A percentile compares a stretch with the other conserved stretches of the same genome.
Evolutionary conservation across 2,888 invertebrate species (phyloP).

Genomic region (Congeria kusceri): DNA sequence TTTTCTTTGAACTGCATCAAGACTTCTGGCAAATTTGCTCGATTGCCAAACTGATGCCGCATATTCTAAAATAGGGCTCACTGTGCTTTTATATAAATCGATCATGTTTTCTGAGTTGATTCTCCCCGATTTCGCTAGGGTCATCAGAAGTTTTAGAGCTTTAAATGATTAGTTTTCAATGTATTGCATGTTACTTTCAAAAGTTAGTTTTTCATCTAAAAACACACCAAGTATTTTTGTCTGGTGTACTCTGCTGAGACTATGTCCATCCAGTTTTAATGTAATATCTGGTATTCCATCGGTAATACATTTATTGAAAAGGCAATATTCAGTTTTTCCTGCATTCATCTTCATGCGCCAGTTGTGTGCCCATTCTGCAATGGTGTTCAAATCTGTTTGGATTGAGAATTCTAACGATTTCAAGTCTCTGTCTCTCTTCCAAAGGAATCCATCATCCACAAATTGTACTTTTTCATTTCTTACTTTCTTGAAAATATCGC

Average conservation of each 20-base stretch:
- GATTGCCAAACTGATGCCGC: conserved; percentile 26
- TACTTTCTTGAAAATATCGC: conserved; percentile 13
- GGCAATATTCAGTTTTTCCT: conserved; percentile 22
- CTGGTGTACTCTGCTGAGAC: not conserved
- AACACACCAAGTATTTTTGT: conserved; percentile 21
- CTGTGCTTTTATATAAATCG: conserved; percentile 4
- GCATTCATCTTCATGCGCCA: conserved; percentile 33
- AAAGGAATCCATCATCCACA: conserved; percentile 40
- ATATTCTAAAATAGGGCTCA: conserved; percentile 31
- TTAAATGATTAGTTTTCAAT: conserved; percentile 12
- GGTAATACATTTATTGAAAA: not conserved
- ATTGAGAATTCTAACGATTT: not conserved
- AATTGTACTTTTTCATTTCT: conserved; percentile 18
- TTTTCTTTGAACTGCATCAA: conserved; percentile 26
- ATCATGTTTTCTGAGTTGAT: not conserved
- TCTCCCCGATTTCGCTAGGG: conserved; percentile 11
- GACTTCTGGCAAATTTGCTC: not conserved
- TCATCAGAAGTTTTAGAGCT: not conserved
- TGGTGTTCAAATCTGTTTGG: not conserved
- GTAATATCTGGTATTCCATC: not conserved
- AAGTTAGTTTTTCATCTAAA: conserved; percentile 21
- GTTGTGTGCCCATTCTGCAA: conserved; percentile 15
- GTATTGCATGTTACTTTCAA: conserved; percentile 4
- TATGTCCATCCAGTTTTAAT: not conserved
- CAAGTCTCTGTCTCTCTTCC: conserved; percentile 9